Evolutionary conservation across 2,113 vertebrate species (phyloP).

Genomic region (Leptobrachium ailaonicum): DNA sequence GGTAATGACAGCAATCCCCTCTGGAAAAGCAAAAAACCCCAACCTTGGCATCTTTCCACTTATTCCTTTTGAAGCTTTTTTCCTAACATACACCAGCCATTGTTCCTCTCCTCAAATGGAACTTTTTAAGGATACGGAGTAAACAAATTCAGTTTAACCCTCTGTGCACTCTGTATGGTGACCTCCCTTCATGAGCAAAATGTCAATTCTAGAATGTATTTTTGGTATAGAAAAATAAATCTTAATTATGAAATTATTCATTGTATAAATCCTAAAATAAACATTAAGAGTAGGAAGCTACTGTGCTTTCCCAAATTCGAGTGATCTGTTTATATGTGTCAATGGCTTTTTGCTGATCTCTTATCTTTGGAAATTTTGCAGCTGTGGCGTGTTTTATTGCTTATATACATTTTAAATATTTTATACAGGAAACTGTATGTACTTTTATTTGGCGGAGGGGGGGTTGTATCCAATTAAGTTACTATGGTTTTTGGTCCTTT

Average conservation of each 20-base stretch:
- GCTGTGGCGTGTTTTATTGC: too few relatives aligned
- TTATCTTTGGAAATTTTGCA: too few relatives aligned
- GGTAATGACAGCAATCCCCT: conserved; percentile 37
- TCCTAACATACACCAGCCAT: conserved; percentile 35
- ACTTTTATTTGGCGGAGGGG: too few relatives aligned
- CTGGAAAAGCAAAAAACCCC: conserved; percentile 14
- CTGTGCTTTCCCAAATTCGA: too few relatives aligned
- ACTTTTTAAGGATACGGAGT: conserved; percentile 16
- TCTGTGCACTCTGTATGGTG: background rate
- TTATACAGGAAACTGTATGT: too few relatives aligned
- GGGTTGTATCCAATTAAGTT: too few relatives aligned
- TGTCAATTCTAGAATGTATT: background rate
- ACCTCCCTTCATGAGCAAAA: background rate
- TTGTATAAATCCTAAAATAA: background rate
- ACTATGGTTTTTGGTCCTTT: too few relatives aligned
- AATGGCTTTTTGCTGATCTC: too few relatives aligned
- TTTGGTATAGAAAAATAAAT: background rate
- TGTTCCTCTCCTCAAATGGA: conserved; percentile 31
- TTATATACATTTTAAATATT: too few relatives aligned
- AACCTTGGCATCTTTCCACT: conserved; percentile 27
- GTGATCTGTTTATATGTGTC: too few relatives aligned
- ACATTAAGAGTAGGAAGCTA: background rate
- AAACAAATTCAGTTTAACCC: conserved; percentile 34
- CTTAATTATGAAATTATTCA: background rate
- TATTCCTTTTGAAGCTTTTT: conserved; percentile 33